Percentiles rank a stretch among this genome's conserved stretches.
These are phyloP conservation scores for Fulmarus glacialis DNA, from an alignment of 2,113 vertebrate species.

Conservation along the genomic window DNA sequence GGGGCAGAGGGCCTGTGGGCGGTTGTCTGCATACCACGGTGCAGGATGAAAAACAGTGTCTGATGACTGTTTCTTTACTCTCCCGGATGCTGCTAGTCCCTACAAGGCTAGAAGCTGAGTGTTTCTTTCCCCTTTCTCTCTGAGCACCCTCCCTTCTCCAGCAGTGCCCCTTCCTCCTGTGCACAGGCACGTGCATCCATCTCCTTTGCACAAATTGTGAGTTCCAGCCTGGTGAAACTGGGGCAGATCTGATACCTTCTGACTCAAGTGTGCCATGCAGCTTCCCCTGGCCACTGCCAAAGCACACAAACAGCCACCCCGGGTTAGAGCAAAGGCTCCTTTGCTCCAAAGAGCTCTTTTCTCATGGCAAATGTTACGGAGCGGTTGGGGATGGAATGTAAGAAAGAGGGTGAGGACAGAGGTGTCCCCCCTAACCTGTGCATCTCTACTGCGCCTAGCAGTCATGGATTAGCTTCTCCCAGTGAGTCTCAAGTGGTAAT, in stretches of 20 bases:
- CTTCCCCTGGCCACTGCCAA: background rate
- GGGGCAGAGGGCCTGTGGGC: background rate
- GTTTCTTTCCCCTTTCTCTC: background rate
- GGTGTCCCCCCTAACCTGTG: no score
- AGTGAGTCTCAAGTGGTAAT: background rate
- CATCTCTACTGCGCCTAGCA: background rate
- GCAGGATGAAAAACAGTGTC: background rate
- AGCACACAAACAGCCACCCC: background rate
- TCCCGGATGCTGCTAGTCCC: background rate
- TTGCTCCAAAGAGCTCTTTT: background rate
- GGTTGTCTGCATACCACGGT: background rate
- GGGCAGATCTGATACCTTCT: background rate
- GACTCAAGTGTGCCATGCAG: rapidly evolving
- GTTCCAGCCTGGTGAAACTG: background rate
- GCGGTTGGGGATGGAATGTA: background rate
- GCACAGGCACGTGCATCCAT: rapidly evolving
- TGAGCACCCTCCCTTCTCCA: background rate
- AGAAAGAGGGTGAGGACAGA: background rate
- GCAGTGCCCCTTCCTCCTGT: rapidly evolving
- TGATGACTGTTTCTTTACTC: background rate
- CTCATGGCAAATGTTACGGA: rapidly evolving
- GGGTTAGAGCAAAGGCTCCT: background rate
- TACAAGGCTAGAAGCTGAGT: background rate
- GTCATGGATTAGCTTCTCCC: background rate
- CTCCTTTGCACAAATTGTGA: background rate